Percentiles rank a stretch among this genome's conserved stretches.
phyloP scores from a whole-genome alignment of 2,797 vertebrate genomes.

The Champsocephalus gunnari region DNA sequence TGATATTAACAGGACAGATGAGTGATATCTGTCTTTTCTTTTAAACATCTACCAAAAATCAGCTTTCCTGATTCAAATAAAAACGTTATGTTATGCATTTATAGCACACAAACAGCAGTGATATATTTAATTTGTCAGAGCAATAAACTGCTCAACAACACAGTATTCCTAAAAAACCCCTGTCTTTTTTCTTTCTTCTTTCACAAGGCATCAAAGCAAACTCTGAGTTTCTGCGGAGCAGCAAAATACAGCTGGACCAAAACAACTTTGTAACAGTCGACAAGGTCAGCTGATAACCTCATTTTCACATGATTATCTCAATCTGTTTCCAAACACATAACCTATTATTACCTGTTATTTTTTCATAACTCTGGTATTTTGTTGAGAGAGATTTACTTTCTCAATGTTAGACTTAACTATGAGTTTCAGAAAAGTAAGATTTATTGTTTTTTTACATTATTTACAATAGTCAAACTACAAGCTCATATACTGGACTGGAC shows the following conservation, averaged over 20 bases:
- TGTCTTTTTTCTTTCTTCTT: background rate
- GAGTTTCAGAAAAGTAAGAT: too few relatives aligned
- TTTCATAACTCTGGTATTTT: background rate
- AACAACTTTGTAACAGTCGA: constrained; percentile 85
- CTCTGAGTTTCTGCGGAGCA: constrained; percentile 81
- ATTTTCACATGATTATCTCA: background rate
- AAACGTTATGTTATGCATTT: too few relatives aligned
- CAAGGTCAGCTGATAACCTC: constrained; percentile 77
- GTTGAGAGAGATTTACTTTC: background rate
- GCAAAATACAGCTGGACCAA: constrained; percentile 78
- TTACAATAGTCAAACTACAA: too few relatives aligned
- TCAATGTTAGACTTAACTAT: background rate
- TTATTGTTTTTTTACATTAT: too few relatives aligned
- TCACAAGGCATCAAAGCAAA: constrained; percentile 78
- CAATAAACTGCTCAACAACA: background rate
- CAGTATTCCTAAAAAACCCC: background rate
- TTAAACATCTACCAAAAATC: background rate
- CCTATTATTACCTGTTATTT: background rate
- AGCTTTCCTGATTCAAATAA: too few relatives aligned
- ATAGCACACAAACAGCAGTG: background rate
- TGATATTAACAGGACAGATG: background rate
- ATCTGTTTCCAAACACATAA: background rate
- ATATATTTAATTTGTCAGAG: background rate
- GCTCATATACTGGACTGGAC: too few relatives aligned
- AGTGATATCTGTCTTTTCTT: background rate